Base-by-base conservation (phyloP, 37 sponge, comb jelly and placozoan genomes). In the Beroe forskalii region DNA sequence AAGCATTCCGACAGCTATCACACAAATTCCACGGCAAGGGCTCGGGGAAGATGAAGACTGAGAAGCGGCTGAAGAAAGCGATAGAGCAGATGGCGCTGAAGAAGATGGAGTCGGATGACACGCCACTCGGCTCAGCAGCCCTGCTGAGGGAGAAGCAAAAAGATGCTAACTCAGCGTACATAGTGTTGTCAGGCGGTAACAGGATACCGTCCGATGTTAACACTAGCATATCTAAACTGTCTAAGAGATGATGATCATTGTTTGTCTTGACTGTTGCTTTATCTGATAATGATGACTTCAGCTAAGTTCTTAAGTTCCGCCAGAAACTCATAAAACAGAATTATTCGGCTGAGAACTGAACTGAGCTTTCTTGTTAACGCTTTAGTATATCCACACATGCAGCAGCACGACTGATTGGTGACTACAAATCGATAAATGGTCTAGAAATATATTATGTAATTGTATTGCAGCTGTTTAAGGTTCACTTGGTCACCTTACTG, bases 21-120 rank as follows among this genome's bases (percentile, higher is more conserved):
- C 97, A 96, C 92, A 95, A 94, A 75, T 98, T 98, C 76, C 99
- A 98, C 76, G 99, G 99, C 30, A 95, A 95, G 69, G 94, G 92
- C 20, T 94, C 97, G 12, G 99, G 99, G 0, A 93, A 94, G 92
- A 93, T 90, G 91, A 98, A 98, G 63, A 92, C 91, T 27, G 99
- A 98, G 91, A 96, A 94, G 62, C 90, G 95, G 61, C 33, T 94
- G 89, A 96, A 98, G 92, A 98, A 94, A 67, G 22, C 90, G 36
- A 28, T 90, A 60, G 97, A 98, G 24, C 93, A 96, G 55, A 67
- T 93, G 44, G 95, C 93, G 14, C 62, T 98, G 90, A 94, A 91
- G 89, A 92, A 93, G 61, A 91, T 96, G 89, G 93, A 93, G 40
- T 92, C 94, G 0, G 89, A 76, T 19, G 99, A 98, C 93, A 98